Evolutionary conservation across 2,797 vertebrate genomes (phyloP).

Genomic region (Silurus lanzhouensis): DNA sequence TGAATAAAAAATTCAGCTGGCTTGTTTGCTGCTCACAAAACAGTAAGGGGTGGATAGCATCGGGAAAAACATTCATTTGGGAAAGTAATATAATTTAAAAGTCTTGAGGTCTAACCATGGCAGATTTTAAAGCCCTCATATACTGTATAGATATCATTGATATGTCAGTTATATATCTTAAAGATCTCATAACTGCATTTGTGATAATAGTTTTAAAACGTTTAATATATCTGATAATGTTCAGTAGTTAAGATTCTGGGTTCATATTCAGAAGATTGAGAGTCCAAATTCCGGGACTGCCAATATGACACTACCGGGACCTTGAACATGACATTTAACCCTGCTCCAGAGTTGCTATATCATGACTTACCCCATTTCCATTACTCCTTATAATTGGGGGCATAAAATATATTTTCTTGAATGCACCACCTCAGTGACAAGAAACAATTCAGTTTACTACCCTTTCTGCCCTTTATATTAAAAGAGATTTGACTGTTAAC

Average conservation of each 20-base stretch:
- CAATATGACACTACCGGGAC: background rate
- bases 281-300: background rate
- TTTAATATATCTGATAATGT: background rate
- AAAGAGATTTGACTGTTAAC: slow-evolving; percentile 18
- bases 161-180: background rate
- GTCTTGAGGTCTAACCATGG: background rate
- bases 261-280: background rate
- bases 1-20: background rate
- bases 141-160: background rate
- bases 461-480: background rate
- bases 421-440: background rate
- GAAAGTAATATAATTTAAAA: background rate
- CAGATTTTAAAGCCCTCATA: background rate
- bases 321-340: background rate
- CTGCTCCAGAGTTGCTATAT: background rate
- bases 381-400: background rate
- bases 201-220: background rate
- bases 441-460: background rate
- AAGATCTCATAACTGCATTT: background rate
- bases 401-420: slow-evolving; percentile 4
- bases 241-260: background rate
- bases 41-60: background rate
- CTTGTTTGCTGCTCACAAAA: background rate
- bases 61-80: background rate
- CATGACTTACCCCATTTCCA: background rate